phyloP scores from a whole-genome alignment of 1,140 invertebrate genomes.

The Plutomurus gul region DNA sequence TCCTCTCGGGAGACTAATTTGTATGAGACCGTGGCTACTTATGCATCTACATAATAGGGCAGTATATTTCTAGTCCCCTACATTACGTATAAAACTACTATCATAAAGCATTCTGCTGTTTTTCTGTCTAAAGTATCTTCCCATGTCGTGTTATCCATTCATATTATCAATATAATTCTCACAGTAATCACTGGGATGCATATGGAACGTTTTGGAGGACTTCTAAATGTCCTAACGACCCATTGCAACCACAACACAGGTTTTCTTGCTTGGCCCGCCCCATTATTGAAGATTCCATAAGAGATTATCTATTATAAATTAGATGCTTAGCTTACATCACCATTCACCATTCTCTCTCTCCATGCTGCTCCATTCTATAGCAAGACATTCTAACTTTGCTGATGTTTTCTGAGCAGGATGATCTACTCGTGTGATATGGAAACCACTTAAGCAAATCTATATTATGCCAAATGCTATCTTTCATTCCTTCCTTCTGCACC shows the following conservation, averaged over 20 bases:
- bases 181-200: slow-evolving; percentile 38
- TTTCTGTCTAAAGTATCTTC: neutral
- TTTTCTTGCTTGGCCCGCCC: neutral
- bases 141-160: slow-evolving; percentile 20
- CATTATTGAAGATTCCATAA: slow-evolving; percentile 45
- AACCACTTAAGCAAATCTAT: neutral
- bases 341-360: neutral
- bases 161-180: slow-evolving; percentile 22
- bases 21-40: slow-evolving; percentile 19
- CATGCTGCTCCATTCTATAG: too few relatives aligned
- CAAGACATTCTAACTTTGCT: too few relatives aligned
- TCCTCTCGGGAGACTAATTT: slow-evolving; percentile 19
- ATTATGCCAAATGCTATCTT: neutral
- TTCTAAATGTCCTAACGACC: slow-evolving; percentile 25
- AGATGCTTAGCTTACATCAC: slow-evolving; percentile 27
- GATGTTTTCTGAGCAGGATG: neutral
- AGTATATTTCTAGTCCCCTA: too few relatives aligned
- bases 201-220: slow-evolving; percentile 27
- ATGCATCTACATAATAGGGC: neutral
- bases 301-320: slow-evolving; percentile 47
- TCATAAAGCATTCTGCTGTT: neutral
- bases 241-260: neutral
- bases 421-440: neutral
- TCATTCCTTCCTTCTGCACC: neutral
- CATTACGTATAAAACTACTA: too few relatives aligned